Percentiles rank a stretch among this genome's conserved stretches.
Evolutionary conservation across 2,797 vertebrate genomes (phyloP).

Genomic region (Bradypodion ventrale): DNA sequence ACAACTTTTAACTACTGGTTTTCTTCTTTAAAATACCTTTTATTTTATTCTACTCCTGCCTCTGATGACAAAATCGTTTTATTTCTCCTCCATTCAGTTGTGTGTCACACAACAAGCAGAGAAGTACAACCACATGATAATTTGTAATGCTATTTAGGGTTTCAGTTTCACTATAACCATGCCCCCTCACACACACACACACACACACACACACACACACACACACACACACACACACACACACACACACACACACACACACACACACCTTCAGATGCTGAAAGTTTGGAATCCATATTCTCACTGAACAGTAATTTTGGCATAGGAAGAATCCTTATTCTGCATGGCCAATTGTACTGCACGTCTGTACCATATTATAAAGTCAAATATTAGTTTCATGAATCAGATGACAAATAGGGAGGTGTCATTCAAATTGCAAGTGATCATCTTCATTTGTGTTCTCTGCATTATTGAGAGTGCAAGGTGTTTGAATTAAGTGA

Average conservation of each 20-base stretch:
- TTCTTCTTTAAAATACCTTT: slow-evolving; percentile 12
- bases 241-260: too few relatives aligned
- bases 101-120: not conserved
- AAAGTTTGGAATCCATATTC: too few relatives aligned
- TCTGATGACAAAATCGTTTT: slow-evolving; percentile 6
- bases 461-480: not conserved
- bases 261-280: too few relatives aligned
- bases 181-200: too few relatives aligned
- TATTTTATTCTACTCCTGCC: slow-evolving; percentile 12
- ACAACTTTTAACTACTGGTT: slow-evolving; percentile 38
- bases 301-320: not conserved
- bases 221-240: too few relatives aligned
- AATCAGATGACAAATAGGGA: slow-evolving; percentile 16
- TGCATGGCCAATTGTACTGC: not conserved
- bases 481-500: not conserved
- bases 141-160: too few relatives aligned
- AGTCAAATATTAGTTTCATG: not conserved
- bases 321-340: not conserved
- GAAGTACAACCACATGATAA: too few relatives aligned
- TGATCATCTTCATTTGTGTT: not conserved
- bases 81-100: slow-evolving; percentile 11
- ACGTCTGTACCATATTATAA: not conserved
- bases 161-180: too few relatives aligned
- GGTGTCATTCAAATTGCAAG: not conserved
- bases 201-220: too few relatives aligned